phyloP scores from a whole-genome alignment of 2,113 vertebrate genomes.

The Eleginops maclovinus region DNA sequence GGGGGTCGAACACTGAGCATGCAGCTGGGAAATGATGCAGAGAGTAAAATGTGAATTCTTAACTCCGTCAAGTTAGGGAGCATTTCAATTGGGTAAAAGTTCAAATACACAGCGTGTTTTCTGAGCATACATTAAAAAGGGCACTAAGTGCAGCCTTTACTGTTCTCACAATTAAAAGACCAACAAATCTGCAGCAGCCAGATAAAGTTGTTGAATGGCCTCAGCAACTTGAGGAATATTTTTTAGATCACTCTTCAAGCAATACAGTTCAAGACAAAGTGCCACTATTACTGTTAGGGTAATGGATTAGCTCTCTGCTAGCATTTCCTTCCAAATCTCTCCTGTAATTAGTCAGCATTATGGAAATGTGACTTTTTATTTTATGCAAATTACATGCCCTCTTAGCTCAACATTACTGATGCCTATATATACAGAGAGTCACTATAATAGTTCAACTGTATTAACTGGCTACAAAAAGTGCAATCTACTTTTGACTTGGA shows the following conservation, averaged over 20 bases:
- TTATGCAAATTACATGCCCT: slow-evolving; percentile 6
- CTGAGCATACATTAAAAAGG: slow-evolving; percentile 25
- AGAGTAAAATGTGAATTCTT: slow-evolving; percentile 35
- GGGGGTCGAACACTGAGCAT: slow-evolving; percentile 25
- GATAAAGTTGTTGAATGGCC: slow-evolving; percentile 51
- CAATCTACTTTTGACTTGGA: background rate
- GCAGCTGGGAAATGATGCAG: slow-evolving; percentile 6
- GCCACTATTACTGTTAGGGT: background rate
- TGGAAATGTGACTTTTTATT: slow-evolving; percentile 31
- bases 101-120: slow-evolving; percentile 19
- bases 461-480: background rate
- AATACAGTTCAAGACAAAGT: slow-evolving; percentile 7
- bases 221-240: slow-evolving; percentile 6
- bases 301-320: background rate
- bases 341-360: slow-evolving; percentile 30
- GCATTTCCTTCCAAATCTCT: background rate
- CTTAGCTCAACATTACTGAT: slow-evolving; percentile 16
- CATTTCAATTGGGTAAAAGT: slow-evolving; percentile 6
- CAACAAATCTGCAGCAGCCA: slow-evolving; percentile 35
- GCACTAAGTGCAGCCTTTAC: slow-evolving; percentile 19
- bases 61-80: slow-evolving; percentile 17
- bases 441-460: background rate
- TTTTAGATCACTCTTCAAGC: background rate
- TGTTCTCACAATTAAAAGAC: slow-evolving; percentile 17
- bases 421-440: background rate